Conservation (phyloP, 1,140 invertebrate genomes). For the Lordiphosa clarofinis region DNA sequence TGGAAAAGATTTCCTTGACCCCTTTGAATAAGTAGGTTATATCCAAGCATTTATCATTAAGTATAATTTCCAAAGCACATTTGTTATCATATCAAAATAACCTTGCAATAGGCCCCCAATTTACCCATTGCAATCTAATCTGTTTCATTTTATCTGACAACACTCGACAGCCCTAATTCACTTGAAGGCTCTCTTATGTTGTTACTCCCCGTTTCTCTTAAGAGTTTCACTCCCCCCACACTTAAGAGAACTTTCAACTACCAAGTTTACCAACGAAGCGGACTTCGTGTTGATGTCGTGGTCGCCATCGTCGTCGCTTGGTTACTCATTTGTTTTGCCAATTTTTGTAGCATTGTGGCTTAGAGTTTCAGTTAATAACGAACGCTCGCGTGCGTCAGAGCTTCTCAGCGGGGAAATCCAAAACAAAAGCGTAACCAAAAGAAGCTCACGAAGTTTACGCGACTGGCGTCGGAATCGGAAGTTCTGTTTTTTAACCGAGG, state of each 20-base stretch:
- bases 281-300: not conserved
- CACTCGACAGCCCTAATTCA: constrained; percentile 14
- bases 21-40: not conserved
- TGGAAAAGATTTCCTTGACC: too few relatives aligned
- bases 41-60: not conserved
- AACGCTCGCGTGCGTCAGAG: constrained; percentile 54
- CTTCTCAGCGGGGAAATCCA: constrained; percentile 27
- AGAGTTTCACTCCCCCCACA: constrained; percentile 1
- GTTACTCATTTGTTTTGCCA: constrained; percentile 78
- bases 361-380: constrained; percentile 63
- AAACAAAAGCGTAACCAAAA: constrained; percentile 20
- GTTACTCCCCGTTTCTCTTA: constrained; percentile 8
- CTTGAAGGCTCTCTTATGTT: constrained; percentile 17
- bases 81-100: constrained; percentile 12
- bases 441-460: constrained; percentile 32
- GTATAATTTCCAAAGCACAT: constrained; percentile 15
- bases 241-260: constrained; percentile 30
- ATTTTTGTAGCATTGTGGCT: constrained; percentile 62
- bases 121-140: constrained; percentile 11
- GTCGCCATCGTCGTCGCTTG: constrained; percentile 48
- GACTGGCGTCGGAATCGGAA: constrained; percentile 56
- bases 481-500: constrained; percentile 70
- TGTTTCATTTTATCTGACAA: constrained; percentile 16
- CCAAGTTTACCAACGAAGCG: constrained; percentile 37
- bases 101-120: constrained; percentile 24